Conservation (phyloP, 2,888 invertebrate species). For the Seladonia tumulorum region DNA sequence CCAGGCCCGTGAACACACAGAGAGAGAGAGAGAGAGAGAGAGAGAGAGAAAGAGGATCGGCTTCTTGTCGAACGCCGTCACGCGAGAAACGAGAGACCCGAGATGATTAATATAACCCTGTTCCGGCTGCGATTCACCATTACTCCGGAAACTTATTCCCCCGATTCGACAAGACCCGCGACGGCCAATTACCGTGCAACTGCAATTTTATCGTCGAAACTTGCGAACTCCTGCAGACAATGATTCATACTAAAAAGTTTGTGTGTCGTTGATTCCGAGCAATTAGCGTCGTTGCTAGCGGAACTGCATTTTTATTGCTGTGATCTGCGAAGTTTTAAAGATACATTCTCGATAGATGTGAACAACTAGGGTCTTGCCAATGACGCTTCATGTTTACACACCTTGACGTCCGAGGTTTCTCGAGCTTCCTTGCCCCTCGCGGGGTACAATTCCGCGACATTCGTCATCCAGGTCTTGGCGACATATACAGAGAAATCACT, state of each 20-base stretch:
- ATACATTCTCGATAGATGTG: no score
- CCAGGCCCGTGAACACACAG: neutral
- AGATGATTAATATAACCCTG: conserved; percentile 22
- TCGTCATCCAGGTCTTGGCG: no score
- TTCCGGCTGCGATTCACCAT: neutral
- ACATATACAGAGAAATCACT: no score
- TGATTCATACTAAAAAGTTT: neutral
- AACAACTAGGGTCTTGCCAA: no score
- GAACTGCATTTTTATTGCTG: no score
- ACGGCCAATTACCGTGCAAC: neutral
- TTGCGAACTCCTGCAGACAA: neutral
- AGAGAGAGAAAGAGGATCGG: neutral
- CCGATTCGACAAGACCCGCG: neutral
- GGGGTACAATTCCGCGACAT: no score
- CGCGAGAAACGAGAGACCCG: conserved; percentile 4
- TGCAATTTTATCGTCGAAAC: neutral
- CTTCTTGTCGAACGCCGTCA: conserved; percentile 18
- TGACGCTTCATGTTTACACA: no score
- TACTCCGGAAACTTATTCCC: neutral
- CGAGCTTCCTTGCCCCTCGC: no score
- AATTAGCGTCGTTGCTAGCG: neutral
- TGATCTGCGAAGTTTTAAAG: no score
- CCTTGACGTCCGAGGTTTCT: no score
- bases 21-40: no score
- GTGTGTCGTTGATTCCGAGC: neutral